Conservation (phyloP, 2,113 vertebrate species). For the Pithys albifrons region DNA sequence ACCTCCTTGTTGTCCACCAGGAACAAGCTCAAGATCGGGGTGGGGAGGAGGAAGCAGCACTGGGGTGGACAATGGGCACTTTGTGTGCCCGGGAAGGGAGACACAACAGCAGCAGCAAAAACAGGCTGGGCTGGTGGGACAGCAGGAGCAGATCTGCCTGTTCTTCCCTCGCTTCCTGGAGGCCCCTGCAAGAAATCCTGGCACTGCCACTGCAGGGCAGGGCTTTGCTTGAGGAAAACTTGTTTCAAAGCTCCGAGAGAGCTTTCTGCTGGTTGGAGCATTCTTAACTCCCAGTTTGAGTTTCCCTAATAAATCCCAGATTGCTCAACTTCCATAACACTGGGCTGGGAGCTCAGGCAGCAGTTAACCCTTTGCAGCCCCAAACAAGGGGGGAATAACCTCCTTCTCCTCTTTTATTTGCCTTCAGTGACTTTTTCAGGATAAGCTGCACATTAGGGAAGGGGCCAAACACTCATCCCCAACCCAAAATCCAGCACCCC, state of each 20-base stretch:
- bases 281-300: not conserved
- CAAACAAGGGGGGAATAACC: not conserved
- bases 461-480: not conserved
- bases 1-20: not conserved
- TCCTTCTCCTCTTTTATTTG: not conserved
- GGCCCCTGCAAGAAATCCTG: slow-evolving; percentile 21
- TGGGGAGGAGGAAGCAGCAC: not conserved
- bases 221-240: not conserved
- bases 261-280: not conserved
- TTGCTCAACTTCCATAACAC: not conserved
- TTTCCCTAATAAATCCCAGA: slow-evolving; percentile 27
- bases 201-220: not conserved
- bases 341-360: not conserved
- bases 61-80: not conserved
- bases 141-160: not conserved
- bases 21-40: not conserved
- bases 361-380: not conserved
- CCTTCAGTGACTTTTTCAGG: not conserved
- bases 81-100: not conserved
- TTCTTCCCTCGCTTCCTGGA: not conserved
- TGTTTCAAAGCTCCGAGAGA: not conserved
- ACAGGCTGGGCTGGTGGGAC: not conserved
- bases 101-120: not conserved
- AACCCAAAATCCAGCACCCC: not conserved
- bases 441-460: not conserved